phyloP scores from a whole-genome alignment of 2,113 vertebrate genomes.

The Takifugu flavidus region DNA sequence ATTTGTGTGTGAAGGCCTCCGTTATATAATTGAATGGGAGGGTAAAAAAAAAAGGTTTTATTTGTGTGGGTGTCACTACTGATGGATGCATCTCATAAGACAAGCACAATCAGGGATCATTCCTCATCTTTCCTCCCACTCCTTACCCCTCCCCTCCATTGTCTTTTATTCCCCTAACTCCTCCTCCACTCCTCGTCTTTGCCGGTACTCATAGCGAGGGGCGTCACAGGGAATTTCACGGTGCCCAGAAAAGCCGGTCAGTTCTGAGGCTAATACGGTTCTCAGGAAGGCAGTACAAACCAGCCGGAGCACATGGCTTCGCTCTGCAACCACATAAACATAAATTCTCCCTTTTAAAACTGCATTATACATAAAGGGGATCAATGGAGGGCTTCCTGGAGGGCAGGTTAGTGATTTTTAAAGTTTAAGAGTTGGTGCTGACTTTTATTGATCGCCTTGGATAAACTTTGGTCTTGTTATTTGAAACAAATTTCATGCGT shows the following conservation, averaged over 20 bases:
- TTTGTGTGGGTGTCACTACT: constrained; percentile 69
- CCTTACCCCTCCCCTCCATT: constrained; percentile 54
- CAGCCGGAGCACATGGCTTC: constrained; percentile 1
- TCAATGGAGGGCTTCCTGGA: constrained; percentile 1
- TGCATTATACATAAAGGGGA: constrained; percentile 1
- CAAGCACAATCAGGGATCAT: constrained; percentile 70
- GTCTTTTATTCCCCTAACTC: constrained; percentile 45
- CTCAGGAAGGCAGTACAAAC: constrained; percentile 7
- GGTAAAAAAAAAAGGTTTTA: constrained; percentile 40
- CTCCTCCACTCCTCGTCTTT: not conserved
- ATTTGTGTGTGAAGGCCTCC: constrained; percentile 28
- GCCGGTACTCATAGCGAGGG: constrained; percentile 24
- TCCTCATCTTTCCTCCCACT: constrained; percentile 68
- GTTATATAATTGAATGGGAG: constrained; percentile 66
- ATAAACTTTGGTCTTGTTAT: no score
- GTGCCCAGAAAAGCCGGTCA: constrained; percentile 34
- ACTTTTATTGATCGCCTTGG: not conserved
- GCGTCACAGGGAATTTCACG: constrained; percentile 58
- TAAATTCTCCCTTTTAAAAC: constrained; percentile 6
- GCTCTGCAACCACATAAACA: constrained; percentile 3
- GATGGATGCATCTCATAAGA: constrained; percentile 80
- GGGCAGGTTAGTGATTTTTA: constrained; percentile 5
- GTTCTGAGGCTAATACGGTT: constrained; percentile 17
- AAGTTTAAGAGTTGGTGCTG: not conserved
- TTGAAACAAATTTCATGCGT: no score